Evolutionary conservation across 2,888 invertebrate species (phyloP).

Genomic region (Epistrophe grossulariae): DNA sequence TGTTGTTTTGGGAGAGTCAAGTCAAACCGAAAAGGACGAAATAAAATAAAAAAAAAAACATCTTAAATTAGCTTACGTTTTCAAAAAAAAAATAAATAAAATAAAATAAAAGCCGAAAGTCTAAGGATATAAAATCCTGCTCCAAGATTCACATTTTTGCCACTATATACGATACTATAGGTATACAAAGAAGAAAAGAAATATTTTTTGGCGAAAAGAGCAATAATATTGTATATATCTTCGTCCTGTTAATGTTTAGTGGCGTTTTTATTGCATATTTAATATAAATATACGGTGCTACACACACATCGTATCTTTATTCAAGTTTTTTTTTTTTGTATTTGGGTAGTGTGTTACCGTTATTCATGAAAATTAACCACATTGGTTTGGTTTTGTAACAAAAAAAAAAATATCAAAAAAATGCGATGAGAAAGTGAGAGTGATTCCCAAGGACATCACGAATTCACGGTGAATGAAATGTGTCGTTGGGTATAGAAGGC

Average conservation of each 20-base stretch:
- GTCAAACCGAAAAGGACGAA: conserved; percentile 7
- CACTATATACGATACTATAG: not conserved
- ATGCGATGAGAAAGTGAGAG: conserved; percentile 18
- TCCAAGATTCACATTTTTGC: conserved; percentile 12
- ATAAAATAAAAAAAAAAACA: not conserved
- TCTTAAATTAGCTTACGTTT: conserved; percentile 49
- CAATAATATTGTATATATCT: conserved; percentile 42
- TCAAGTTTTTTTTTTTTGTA: not conserved
- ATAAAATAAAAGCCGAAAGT: not conserved
- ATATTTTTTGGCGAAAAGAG: conserved; percentile 7
- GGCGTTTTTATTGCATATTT: conserved; percentile 72
- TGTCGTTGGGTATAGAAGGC: not conserved
- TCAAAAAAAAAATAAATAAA: conserved; percentile 11
- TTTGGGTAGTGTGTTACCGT: conserved; percentile 9
- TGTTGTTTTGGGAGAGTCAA: conserved; percentile 20
- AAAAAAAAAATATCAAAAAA: conserved; percentile 9
- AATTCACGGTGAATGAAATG: conserved; percentile 39
- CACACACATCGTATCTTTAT: not conserved
- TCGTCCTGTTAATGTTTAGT: conserved; percentile 59
- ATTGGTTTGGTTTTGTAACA: conserved; percentile 24
- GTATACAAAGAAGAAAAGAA: conserved; percentile 13
- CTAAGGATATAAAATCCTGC: conserved; percentile 53
- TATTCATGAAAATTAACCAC: conserved; percentile 50
- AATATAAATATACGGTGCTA: conserved; percentile 38
- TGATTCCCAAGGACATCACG: conserved; percentile 34